A percentile compares a stretch with the other conserved stretches of the same genome.
phyloP scores from a whole-genome alignment of 2,888 invertebrate species.

The Acutogordius australiensis region DNA sequence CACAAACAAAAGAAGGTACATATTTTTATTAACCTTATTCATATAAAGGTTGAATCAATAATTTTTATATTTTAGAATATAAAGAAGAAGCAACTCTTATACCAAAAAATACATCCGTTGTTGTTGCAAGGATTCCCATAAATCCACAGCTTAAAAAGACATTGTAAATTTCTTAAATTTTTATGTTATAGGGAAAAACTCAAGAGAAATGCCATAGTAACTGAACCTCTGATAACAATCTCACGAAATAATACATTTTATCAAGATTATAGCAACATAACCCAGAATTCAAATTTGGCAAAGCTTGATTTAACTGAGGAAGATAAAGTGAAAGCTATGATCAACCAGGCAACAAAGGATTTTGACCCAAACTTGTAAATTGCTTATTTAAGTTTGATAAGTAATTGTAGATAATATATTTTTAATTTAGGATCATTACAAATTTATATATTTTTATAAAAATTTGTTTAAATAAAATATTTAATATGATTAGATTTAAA shows the following conservation, averaged over 20 bases:
- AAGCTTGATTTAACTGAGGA: conserved; percentile 73
- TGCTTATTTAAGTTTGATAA: background rate
- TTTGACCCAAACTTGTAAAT: conserved; percentile 41
- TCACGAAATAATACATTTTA: background rate
- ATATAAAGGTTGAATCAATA: background rate
- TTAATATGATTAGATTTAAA: no score
- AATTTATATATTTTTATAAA: no score
- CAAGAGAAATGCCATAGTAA: background rate
- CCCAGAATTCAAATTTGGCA: conserved; percentile 37
- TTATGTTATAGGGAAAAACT: background rate
- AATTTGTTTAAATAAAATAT: conserved; percentile 59
- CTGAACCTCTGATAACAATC: background rate
- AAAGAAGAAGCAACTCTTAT: conserved; percentile 60
- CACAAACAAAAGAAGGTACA: conserved; percentile 76
- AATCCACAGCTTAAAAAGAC: conserved; percentile 34
- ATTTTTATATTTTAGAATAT: conserved; percentile 39
- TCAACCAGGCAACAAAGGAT: conserved; percentile 75
- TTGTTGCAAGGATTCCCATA: conserved; percentile 67
- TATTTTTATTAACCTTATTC: conserved; percentile 15
- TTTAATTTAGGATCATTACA: no score
- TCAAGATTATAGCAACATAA: background rate
- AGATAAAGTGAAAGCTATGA: conserved; percentile 88
- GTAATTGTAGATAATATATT: no score
- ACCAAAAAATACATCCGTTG: conserved; percentile 80
- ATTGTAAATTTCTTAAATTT: conserved; percentile 20